phyloP scores from a whole-genome alignment of 2,888 invertebrate species.

The Herminia tarsipennalis region DNA sequence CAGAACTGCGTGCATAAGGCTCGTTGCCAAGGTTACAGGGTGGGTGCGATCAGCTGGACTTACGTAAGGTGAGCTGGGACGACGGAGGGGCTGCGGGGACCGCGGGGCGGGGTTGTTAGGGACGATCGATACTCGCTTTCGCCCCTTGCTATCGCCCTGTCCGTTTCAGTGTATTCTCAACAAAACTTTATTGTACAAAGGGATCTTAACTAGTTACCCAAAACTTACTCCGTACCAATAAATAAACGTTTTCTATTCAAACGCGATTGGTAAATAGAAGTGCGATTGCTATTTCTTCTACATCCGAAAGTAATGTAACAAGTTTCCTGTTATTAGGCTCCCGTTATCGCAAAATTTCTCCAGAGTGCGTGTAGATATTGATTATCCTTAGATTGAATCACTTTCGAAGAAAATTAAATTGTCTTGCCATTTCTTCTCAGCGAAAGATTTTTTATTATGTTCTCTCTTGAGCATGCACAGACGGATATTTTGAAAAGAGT shows the following conservation, averaged over 20 bases:
- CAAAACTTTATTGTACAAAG: slow-evolving; percentile 47
- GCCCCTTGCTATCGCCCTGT: slow-evolving; percentile 71
- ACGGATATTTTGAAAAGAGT: no score
- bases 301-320: slow-evolving; percentile 18
- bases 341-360: slow-evolving; percentile 15
- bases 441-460: neutral
- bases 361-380: slow-evolving; percentile 18
- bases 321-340: slow-evolving; percentile 15
- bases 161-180: slow-evolving; percentile 63
- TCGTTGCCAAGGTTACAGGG: slow-evolving; percentile 82
- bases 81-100: slow-evolving; percentile 45
- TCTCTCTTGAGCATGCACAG: no score
- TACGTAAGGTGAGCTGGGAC: slow-evolving; percentile 76
- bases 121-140: slow-evolving; percentile 81
- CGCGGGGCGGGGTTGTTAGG: slow-evolving; percentile 66
- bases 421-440: slow-evolving; percentile 13
- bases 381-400: slow-evolving; percentile 26
- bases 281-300: slow-evolving; percentile 19
- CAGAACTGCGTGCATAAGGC: slow-evolving; percentile 66
- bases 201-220: slow-evolving; percentile 38
- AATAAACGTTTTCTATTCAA: slow-evolving; percentile 33
- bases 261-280: slow-evolving; percentile 26
- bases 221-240: slow-evolving; percentile 26
- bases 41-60: slow-evolving; percentile 83
- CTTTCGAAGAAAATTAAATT: slow-evolving; percentile 30